phyloP scores from a whole-genome alignment of 2,797 vertebrate genomes.

The Sebastolobus altivelis region DNA sequence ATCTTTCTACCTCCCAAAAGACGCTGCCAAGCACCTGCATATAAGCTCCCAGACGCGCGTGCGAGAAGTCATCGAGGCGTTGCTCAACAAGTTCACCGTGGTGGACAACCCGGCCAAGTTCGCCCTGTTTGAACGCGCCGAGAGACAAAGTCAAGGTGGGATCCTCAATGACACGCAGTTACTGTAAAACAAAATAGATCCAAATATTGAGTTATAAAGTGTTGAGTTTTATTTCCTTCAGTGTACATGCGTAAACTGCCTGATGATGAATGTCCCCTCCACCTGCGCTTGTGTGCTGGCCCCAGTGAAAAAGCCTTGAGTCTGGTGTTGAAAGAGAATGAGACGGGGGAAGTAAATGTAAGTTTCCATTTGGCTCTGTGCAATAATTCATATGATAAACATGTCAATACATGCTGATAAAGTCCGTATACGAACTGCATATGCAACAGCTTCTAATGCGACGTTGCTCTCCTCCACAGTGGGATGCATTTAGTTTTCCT shows the following conservation, averaged over 20 bases:
- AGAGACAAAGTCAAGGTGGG: slow-evolving; percentile 92
- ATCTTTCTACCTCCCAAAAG: slow-evolving; percentile 98
- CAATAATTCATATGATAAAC: background rate
- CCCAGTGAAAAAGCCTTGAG: slow-evolving; percentile 92
- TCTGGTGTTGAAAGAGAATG: slow-evolving; percentile 95
- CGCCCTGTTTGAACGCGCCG: slow-evolving; percentile 92
- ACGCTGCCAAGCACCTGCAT: slow-evolving; percentile 94
- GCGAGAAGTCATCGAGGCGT: slow-evolving; percentile 93
- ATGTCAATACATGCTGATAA: background rate
- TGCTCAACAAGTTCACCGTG: slow-evolving; percentile 96
- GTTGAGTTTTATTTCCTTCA: slow-evolving; percentile 54
- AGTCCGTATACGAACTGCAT: too few relatives aligned
- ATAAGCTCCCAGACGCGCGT: slow-evolving; percentile 91
- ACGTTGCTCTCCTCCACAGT: slow-evolving; percentile 80
- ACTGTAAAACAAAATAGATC: background rate
- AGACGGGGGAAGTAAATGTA: slow-evolving; percentile 95
- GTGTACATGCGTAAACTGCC: slow-evolving; percentile 91
- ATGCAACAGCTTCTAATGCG: background rate
- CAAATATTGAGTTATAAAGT: background rate
- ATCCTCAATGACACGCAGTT: background rate
- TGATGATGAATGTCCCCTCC: slow-evolving; percentile 90
- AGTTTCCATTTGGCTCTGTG: slow-evolving; percentile 68
- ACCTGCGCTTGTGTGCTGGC: slow-evolving; percentile 91
- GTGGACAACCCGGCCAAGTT: slow-evolving; percentile 97
- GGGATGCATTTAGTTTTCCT: slow-evolving; percentile 96